Conservation (phyloP, 2,113 vertebrate species). For the Chelonoidis abingdonii region DNA sequence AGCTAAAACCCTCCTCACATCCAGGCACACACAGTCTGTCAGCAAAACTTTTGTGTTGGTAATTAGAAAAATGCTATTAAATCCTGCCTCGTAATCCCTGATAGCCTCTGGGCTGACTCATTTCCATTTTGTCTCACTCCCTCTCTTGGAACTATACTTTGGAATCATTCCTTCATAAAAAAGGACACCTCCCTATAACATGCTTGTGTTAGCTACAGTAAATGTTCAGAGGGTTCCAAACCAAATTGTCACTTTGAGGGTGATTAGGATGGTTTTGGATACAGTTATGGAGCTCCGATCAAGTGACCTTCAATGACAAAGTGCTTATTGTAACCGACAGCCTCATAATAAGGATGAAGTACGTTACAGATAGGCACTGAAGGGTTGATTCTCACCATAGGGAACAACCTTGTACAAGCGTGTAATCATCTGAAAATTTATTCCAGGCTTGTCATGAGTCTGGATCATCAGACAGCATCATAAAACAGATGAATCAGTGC, state of each 20-base stretch:
- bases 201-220: neutral
- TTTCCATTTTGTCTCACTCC: neutral
- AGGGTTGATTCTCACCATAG: neutral
- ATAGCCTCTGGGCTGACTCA: slow-evolving; percentile 53
- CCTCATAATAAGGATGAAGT: neutral
- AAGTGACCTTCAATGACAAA: neutral
- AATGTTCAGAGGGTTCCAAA: neutral
- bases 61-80: slow-evolving; percentile 74
- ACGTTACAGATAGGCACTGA: neutral
- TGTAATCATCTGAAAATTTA: slow-evolving; percentile 17
- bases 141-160: neutral
- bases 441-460: slow-evolving; percentile 26
- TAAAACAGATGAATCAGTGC: slow-evolving; percentile 58
- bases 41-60: slow-evolving; percentile 62
- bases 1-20: slow-evolving; percentile 59
- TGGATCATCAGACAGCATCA: slow-evolving; percentile 15
- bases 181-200: fast-evolving
- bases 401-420: fast-evolving
- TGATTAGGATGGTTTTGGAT: neutral
- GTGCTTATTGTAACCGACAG: neutral
- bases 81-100: slow-evolving; percentile 49
- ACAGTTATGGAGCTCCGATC: neutral
- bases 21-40: slow-evolving; percentile 66
- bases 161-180: neutral
- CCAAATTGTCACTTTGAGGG: neutral